These are phyloP conservation scores for Melitaea athalia DNA, from an alignment of 2,888 invertebrate species.

Conservation along the genomic window DNA sequence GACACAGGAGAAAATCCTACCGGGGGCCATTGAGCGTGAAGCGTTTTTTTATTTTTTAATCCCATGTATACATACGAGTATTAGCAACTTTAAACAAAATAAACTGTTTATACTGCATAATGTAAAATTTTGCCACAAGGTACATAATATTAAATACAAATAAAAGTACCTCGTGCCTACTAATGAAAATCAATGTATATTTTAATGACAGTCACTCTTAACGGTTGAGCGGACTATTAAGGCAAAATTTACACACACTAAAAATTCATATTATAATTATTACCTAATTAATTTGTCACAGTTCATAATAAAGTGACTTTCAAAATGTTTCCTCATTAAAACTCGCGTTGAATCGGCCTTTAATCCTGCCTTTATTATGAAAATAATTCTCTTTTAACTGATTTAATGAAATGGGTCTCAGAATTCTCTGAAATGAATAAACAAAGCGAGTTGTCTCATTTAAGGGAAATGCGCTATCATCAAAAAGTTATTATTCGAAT, in stretches of 20 bases:
- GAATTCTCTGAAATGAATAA: no score
- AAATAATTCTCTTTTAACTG: constrained; percentile 11
- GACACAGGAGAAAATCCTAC: no score
- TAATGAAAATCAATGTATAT: constrained; percentile 2
- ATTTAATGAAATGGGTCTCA: neutral
- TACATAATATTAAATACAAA: neutral
- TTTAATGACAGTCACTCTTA: neutral
- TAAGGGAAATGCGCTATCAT: neutral
- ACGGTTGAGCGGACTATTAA: neutral
- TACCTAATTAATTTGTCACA: constrained; percentile 21
- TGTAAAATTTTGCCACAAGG: no score
- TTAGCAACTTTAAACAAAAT: no score
- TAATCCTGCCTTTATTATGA: constrained; percentile 7
- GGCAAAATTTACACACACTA: constrained; percentile 19
- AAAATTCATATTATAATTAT: constrained; percentile 22
- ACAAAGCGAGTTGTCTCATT: neutral
- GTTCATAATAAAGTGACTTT: constrained; percentile 22
- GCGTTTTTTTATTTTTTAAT: no score
- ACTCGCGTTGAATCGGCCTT: constrained; percentile 9
- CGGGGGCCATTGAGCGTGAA: no score
- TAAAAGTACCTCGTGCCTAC: neutral
- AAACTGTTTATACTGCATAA: no score
- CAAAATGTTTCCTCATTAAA: constrained; percentile 18
- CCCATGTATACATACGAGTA: no score
- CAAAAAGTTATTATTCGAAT: neutral